Evolutionary conservation across 2,797 vertebrate genomes (phyloP), one percentile per base, ranked within the genome.

Genomic region (Denticeps clupeoides): DNA sequence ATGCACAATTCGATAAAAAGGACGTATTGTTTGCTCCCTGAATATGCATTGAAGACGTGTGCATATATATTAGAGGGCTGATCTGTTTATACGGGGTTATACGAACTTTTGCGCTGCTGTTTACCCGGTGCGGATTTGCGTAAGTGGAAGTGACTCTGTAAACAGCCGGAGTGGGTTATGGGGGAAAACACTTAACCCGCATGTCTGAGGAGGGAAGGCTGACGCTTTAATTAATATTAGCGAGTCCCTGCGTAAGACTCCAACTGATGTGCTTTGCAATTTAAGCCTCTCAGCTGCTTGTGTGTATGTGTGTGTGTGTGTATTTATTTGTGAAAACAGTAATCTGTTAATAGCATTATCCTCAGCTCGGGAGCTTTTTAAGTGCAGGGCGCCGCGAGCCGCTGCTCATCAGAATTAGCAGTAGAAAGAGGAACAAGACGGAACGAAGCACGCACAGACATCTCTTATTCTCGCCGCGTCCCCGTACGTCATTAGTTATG

Each of bases 141-240:
- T 76, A 79, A 80, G 73, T 75, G 74, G 75, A 80, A 79, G 76
- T 65, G 76, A 82, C 73, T 74, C 65, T 51, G 79, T 79, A 81
- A 79, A 83, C 79, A 76, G 71, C 61, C 62, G 67, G 53, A 41
- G 73, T 58, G 75, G 78, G 74, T 77, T 76, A 76, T 75, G 70
- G 66, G 75, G 74, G 75, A 82, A 79, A 87, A 79, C 63, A 64
- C 81, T 82, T 78, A 82, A 74, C 31, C 46, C 22, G 48, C 19
- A 35, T 35, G 38, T 38, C 35, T 21, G 16, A 29, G 51, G 1
- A 45, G 55, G 56, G 70, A n/a, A 58, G 18, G 60, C 66, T 69
- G 75, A 85, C 69, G 62, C 49, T 76, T 84, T 90, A 89, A 91
- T 91, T 90, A 90, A 89, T 89, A 86, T 74, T 82, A 91, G 84